These are phyloP conservation scores for Chondrilla cf. caribensis DNA, from an alignment of 37 sponge, comb jelly and placozoan genomes.

Conservation along the genomic window DNA sequence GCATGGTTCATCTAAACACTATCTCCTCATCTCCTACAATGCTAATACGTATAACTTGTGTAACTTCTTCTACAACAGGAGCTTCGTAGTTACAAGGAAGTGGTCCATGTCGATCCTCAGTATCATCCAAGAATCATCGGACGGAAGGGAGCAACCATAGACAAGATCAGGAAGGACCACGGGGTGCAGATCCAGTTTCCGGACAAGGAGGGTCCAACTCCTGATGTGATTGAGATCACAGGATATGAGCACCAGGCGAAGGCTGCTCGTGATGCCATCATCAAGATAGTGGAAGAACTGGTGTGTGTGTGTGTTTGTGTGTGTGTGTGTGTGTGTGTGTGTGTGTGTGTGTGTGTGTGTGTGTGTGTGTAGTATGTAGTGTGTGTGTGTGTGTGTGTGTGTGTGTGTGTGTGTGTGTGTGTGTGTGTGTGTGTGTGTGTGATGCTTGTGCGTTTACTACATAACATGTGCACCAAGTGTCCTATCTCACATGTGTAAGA, in stretches of 20 bases:
- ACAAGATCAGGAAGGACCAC: constrained; percentile 70
- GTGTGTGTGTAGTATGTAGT: too few relatives aligned
- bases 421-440: not conserved
- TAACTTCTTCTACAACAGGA: constrained; percentile 66
- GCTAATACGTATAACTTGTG: too few relatives aligned
- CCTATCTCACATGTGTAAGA: too few relatives aligned
- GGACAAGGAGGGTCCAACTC: constrained; percentile 40
- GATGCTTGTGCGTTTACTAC: too few relatives aligned
- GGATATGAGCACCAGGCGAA: constrained; percentile 89
- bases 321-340: too few relatives aligned
- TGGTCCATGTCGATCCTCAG: constrained; percentile 53
- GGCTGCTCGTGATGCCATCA: constrained; percentile 72
- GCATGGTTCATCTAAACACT: too few relatives aligned
- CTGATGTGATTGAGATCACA: constrained; percentile 61
- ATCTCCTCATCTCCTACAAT: too few relatives aligned
- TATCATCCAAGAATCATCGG: constrained; percentile 91
- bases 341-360: too few relatives aligned
- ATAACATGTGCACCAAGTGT: too few relatives aligned
- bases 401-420: not conserved
- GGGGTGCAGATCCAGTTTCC: constrained; percentile 80
- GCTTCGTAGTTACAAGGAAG: constrained; percentile 58
- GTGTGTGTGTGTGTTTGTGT: constrained; percentile 32
- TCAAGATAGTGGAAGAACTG: constrained; percentile 75
- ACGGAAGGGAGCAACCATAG: constrained; percentile 69
- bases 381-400: too few relatives aligned